Conservation (phyloP, 1,140 invertebrate species). For the Trichoplusia ni region DNA sequence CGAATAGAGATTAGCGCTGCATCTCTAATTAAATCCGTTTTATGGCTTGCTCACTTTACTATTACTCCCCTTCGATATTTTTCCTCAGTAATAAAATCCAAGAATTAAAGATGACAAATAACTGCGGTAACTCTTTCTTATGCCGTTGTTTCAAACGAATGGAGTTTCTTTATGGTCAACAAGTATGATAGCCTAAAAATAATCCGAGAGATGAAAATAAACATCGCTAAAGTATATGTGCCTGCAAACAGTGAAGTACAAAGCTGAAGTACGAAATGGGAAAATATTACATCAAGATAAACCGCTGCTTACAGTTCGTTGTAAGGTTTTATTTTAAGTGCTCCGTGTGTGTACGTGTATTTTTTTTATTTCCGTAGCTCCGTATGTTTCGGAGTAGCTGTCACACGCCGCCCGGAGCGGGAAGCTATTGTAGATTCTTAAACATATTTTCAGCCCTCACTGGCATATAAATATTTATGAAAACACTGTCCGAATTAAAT, state of each 20-base stretch:
- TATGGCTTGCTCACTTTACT: constrained; percentile 46
- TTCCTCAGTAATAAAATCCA: constrained; percentile 16
- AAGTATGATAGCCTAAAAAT: constrained; percentile 13
- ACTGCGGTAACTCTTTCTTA: background rate
- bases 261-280: constrained; percentile 30
- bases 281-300: constrained; percentile 37
- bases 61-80: constrained; percentile 22
- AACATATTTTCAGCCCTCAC: constrained; percentile 45
- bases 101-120: constrained; percentile 21
- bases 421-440: constrained; percentile 45
- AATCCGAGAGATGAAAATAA: constrained; percentile 22
- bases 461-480: constrained; percentile 53
- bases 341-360: constrained; percentile 30
- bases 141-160: background rate
- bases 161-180: background rate
- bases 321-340: constrained; percentile 48
- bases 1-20: constrained; percentile 43
- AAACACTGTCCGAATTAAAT: constrained; percentile 53
- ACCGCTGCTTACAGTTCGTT: constrained; percentile 41
- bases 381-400: constrained; percentile 43
- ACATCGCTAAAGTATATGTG: constrained; percentile 15
- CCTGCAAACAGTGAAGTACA: constrained; percentile 18
- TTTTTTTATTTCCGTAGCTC: constrained; percentile 43
- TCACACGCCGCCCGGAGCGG: constrained; percentile 41
- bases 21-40: constrained; percentile 57